Evolutionary conservation across 53 echinoderm and acorn worm genomes (phyloP).

Genomic region (Antedon mediterranea): DNA sequence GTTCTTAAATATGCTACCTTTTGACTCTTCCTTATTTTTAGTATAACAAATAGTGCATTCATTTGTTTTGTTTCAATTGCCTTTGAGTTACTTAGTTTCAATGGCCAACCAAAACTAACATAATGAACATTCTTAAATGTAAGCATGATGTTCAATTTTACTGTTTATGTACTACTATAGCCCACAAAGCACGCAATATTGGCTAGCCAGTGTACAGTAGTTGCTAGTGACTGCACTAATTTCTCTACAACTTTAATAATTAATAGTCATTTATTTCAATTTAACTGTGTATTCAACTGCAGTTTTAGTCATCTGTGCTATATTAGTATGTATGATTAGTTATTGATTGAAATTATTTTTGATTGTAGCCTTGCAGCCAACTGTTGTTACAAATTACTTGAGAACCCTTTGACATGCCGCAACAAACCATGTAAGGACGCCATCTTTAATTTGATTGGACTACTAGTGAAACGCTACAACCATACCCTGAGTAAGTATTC

Average conservation of each 20-base stretch:
- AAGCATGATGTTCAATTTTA: too few species aligned
- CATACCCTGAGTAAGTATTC: constrained; percentile 77
- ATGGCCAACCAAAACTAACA: too few species aligned
- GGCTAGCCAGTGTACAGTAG: too few species aligned
- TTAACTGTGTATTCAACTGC: neutral
- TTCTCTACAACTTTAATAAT: neutral
- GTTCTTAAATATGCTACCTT: too few species aligned
- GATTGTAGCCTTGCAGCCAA: constrained; percentile 58
- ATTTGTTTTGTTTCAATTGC: too few species aligned
- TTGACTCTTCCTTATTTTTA: too few species aligned
- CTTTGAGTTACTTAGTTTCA: too few species aligned
- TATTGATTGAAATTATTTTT: neutral
- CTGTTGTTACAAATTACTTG: constrained; percentile 81
- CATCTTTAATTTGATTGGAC: constrained; percentile 52
- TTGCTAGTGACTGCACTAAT: too few species aligned
- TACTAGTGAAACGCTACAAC: constrained; percentile 91
- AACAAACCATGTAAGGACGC: constrained; percentile 54
- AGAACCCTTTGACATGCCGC: constrained; percentile 61
- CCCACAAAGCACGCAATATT: too few species aligned
- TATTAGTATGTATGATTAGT: neutral
- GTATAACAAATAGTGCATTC: too few species aligned
- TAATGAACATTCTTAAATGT: too few species aligned
- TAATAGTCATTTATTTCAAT: neutral
- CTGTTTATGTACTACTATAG: too few species aligned
- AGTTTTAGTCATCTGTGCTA: neutral